phyloP scores from a whole-genome alignment of 2,113 vertebrate genomes.

The Poeciliopsis prolifica region DNA sequence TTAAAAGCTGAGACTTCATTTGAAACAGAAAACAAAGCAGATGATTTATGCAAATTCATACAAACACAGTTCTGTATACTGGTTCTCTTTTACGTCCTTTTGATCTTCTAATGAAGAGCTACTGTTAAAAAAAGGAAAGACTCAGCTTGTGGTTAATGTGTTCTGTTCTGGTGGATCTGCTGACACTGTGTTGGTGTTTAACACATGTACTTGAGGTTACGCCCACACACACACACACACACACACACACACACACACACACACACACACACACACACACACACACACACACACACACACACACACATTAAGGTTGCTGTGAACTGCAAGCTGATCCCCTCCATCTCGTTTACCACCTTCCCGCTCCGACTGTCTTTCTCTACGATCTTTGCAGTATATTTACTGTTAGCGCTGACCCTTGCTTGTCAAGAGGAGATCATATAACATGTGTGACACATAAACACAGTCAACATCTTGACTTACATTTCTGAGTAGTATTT shows the following conservation, averaged over 20 bases:
- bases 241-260: neutral
- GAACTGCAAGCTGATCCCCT: neutral
- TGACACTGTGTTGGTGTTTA: conserved; percentile 16
- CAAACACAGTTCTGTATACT: neutral
- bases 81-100: neutral
- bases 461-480: conserved; percentile 7
- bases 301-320: neutral
- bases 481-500: conserved; percentile 30
- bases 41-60: neutral
- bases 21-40: neutral
- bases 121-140: neutral
- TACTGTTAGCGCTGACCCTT: conserved; percentile 30
- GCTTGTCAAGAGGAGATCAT: conserved; percentile 34
- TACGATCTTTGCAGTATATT: conserved; percentile 34
- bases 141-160: neutral
- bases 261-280: neutral
- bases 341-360: neutral
- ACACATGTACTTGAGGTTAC: neutral
- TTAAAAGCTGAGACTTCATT: neutral
- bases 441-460: conserved; percentile 27
- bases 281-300: conserved; percentile 1
- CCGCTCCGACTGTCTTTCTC: conserved; percentile 18
- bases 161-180: neutral
- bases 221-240: conserved; percentile 7
- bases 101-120: conserved; percentile 1